Conservation (phyloP, 2,888 invertebrate species). For the Pollenia angustigena region DNA sequence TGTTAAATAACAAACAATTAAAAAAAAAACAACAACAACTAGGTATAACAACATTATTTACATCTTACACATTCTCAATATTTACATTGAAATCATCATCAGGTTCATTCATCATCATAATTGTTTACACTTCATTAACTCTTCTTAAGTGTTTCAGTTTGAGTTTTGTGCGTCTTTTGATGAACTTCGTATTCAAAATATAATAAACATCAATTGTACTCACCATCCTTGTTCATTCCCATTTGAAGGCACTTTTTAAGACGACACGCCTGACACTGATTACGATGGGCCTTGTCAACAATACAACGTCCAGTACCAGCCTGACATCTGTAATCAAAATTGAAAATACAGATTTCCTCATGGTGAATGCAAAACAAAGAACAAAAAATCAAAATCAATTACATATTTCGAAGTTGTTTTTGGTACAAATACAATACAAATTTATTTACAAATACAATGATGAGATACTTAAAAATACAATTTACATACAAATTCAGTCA, state of each 20-base stretch:
- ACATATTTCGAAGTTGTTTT: conserved; percentile 10
- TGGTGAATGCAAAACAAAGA: conserved; percentile 30
- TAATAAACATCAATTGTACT: conserved; percentile 82
- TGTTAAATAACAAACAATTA: conserved; percentile 65
- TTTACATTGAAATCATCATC: conserved; percentile 65
- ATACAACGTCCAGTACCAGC: conserved; percentile 98
- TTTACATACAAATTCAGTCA: conserved; percentile 40
- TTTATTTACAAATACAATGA: background rate
- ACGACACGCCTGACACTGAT: conserved; percentile 99
- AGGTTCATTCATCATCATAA: conserved; percentile 57
- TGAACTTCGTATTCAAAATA: background rate
- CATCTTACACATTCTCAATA: conserved; percentile 12
- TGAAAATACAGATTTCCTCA: background rate
- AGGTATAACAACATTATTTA: background rate
- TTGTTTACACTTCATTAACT: conserved; percentile 79
- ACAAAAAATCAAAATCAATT: conserved; percentile 65
- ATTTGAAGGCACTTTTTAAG: conserved; percentile 98
- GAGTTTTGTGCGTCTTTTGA: conserved; percentile 38
- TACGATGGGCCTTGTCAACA: conserved; percentile 99
- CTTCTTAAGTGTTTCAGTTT: conserved; percentile 52
- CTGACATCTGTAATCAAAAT: conserved; percentile 91
- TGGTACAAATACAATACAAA: background rate
- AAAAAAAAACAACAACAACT: conserved; percentile 39
- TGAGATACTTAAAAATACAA: conserved; percentile 16
- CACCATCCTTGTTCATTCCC: conserved; percentile 99